Percentiles rank a stretch among this genome's conserved stretches.
phyloP scores from a whole-genome alignment of 2,797 vertebrate genomes.

The Aphelocoma californica region DNA sequence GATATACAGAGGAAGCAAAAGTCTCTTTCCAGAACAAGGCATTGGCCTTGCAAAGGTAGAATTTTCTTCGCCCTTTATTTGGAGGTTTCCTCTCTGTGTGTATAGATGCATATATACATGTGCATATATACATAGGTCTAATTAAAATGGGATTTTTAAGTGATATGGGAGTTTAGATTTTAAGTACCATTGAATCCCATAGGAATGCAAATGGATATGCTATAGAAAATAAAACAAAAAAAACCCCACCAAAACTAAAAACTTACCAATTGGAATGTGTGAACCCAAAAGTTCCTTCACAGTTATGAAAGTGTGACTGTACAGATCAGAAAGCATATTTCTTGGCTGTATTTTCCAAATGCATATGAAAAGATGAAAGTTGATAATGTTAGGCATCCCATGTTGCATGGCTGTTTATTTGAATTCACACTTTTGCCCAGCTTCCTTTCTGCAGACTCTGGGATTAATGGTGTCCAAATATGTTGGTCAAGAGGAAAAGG shows the following conservation, averaged over 20 bases:
- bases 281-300: neutral
- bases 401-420: neutral
- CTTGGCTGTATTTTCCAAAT: neutral
- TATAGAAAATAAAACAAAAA: neutral
- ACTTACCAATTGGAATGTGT: neutral
- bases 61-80: neutral
- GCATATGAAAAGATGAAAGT: neutral
- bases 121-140: neutral
- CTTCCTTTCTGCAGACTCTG: neutral
- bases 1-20: conserved; percentile 32
- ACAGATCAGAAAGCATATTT: neutral
- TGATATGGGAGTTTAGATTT: neutral
- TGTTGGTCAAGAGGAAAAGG: neutral
- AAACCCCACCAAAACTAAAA: neutral
- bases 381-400: neutral
- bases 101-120: neutral
- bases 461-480: neutral
- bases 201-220: neutral
- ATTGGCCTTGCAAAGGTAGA: conserved; percentile 70
- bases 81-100: neutral
- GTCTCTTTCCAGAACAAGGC: conserved; percentile 53
- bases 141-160: neutral
- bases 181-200: neutral
- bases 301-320: neutral
- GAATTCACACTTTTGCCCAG: neutral